Conservation (phyloP, 1,140 invertebrate species). For the Lethocerus indicus region DNA sequence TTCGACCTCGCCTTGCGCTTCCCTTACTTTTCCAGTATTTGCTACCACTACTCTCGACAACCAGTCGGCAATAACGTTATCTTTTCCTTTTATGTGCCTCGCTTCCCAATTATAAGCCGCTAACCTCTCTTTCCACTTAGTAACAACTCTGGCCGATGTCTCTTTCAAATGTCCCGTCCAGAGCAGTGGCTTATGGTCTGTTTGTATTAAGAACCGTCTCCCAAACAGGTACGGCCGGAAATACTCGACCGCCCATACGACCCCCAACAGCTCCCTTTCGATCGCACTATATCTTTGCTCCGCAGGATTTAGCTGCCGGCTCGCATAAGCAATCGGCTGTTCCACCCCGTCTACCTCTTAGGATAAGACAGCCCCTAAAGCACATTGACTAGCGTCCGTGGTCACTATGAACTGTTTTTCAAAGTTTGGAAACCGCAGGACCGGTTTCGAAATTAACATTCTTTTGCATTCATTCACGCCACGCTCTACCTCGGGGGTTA, state of each 20-base stretch:
- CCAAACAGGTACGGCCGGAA: conserved; percentile 24
- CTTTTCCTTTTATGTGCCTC: not conserved
- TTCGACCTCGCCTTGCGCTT: no score
- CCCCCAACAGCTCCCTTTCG: conserved; percentile 21
- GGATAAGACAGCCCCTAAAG: not conserved
- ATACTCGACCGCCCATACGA: conserved; percentile 22
- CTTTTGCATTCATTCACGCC: no score
- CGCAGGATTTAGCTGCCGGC: conserved; percentile 21
- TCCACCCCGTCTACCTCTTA: not conserved
- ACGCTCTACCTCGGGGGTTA: no score
- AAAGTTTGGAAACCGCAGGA: not conserved
- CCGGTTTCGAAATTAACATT: not conserved
- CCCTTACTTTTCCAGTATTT: no score
- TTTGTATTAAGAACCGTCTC: conserved; percentile 23
- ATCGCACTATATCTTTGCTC: conserved; percentile 25
- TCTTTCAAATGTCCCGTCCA: conserved; percentile 27
- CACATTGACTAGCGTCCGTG: not conserved
- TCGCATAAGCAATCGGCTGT: conserved; percentile 20
- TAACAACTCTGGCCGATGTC: not conserved
- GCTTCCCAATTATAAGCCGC: not conserved
- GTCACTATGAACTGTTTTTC: not conserved
- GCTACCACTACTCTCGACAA: not conserved
- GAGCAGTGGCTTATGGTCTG: conserved; percentile 25
- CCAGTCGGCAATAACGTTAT: not conserved
- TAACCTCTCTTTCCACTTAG: not conserved